A percentile compares a stretch with the other conserved stretches of the same genome.
These are phyloP conservation scores for Ametastegia equiseti DNA, from an alignment of 2,888 invertebrate genomes.

Conservation along the genomic window DNA sequence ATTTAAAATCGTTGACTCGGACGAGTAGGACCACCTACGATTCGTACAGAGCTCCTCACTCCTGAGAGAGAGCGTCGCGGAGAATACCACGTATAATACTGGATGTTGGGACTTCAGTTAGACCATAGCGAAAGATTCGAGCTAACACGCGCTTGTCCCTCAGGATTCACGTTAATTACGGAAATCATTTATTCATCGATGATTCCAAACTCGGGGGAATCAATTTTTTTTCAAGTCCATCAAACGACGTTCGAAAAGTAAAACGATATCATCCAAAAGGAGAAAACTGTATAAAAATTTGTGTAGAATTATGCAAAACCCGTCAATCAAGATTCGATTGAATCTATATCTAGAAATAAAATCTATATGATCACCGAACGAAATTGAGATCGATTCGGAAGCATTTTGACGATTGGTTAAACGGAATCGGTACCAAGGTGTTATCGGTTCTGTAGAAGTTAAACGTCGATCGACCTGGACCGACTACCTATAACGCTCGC, in stretches of 20 bases:
- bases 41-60: constrained; percentile 60
- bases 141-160: constrained; percentile 9
- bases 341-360: no score
- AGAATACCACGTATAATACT: constrained; percentile 24
- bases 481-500: no score
- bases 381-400: neutral
- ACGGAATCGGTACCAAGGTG: neutral
- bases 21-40: constrained; percentile 73
- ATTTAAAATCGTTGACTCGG: constrained; percentile 72
- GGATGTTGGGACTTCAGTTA: constrained; percentile 29
- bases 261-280: no score
- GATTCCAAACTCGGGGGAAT: neutral
- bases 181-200: neutral
- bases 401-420: neutral
- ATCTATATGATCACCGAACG: neutral
- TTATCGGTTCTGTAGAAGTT: constrained; percentile 12
- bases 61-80: constrained; percentile 37
- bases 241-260: no score
- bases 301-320: no score
- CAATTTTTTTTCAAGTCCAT: neutral
- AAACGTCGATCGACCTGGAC: constrained; percentile 34
- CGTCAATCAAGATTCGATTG: no score
- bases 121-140: constrained; percentile 40
- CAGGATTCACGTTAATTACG: neutral
- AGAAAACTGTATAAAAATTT: no score